Percentiles rank a stretch among this genome's conserved stretches.
Evolutionary conservation across 64 coral and sea anemone genomes (phyloP).

Genomic region (Acropora tenuis): DNA sequence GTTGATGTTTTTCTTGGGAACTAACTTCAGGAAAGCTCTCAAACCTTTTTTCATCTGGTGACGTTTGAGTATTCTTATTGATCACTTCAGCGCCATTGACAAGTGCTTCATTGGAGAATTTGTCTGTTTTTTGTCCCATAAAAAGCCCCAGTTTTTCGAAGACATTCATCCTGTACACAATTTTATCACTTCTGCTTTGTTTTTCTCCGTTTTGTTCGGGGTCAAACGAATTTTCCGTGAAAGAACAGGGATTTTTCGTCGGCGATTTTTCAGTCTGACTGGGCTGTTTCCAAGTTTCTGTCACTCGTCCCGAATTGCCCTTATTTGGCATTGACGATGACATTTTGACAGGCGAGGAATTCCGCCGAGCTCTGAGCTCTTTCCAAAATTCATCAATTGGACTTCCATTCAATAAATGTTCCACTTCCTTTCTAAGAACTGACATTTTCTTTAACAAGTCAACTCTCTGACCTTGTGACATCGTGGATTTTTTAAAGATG

Average conservation of each 20-base stretch:
- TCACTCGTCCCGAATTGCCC: not conserved
- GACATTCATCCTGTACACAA: not conserved
- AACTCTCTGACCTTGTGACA: not conserved
- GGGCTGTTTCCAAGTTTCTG: not conserved
- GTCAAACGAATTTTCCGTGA: not conserved
- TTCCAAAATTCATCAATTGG: not conserved
- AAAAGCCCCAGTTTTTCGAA: constrained; percentile 28
- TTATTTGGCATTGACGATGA: not conserved
- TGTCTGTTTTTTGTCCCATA: not conserved
- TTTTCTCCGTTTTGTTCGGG: not conserved
- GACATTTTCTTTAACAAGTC: not conserved
- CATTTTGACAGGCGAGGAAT: constrained; percentile 23
- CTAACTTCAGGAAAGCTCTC: not conserved
- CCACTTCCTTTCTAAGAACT: not conserved
- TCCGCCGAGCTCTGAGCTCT: not conserved
- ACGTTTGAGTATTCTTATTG: not conserved
- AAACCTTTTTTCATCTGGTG: not conserved
- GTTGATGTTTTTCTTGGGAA: not conserved
- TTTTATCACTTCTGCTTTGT: not conserved
- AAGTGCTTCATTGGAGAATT: not conserved
- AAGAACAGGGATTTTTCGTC: too few species aligned
- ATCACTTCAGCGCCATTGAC: not conserved
- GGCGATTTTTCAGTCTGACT: not conserved
- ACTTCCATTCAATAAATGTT: not conserved
- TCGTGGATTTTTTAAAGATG: not conserved